Base-by-base conservation (phyloP, 1,140 invertebrate genomes). In the Agrilus planipennis region DNA sequence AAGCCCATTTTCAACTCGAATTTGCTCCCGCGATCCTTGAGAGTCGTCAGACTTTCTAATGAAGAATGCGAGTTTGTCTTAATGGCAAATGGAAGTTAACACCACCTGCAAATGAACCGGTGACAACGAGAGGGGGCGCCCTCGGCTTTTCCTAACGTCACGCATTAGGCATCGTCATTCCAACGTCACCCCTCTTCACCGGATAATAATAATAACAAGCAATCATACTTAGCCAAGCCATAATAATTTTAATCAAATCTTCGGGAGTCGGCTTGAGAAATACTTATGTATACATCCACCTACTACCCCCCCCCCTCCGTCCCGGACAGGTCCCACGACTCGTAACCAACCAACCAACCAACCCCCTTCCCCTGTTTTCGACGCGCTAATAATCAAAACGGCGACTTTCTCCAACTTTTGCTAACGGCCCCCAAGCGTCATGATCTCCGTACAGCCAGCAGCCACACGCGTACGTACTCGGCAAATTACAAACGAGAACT, bases 401-500 rank as follows among this genome's bases (percentile, higher is more conserved):
- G 48, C 39, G 48, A 52, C 51, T 52, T 50, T 52, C 47, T 40
- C 48, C 45, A 52, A 52, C 42, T 52, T 52, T 47, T 34, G 47
- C 34, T 47, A 52, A 52, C 48, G 51, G 51, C 51, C 45, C 51
- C n/a, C n/a, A n/a, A n/a, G n/a, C n/a, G n/a, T 52, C 51, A 45
- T 50, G 51, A 50, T 46, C n/a, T n/a, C n/a, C n/a, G n/a, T n/a
- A 45, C 41, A 34, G 42, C 39, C 39, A 43, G 42, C 44, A 50
- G 51, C 45, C 51, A 47, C 50, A 50, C 50, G 47, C 49, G 50
- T 50, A 52, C 51, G 51, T 48, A 52, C 51, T 52, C 46, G 51
- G 45, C 45, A 52, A 52, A 52, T 52, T 52, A 52, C 51, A 52
- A 52, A 52, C 50, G 46, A 52, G 51, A 52, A 52, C 48, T 52